phyloP scores from a whole-genome alignment of 1,140 invertebrate genomes.

The Helicoverpa armigera region DNA sequence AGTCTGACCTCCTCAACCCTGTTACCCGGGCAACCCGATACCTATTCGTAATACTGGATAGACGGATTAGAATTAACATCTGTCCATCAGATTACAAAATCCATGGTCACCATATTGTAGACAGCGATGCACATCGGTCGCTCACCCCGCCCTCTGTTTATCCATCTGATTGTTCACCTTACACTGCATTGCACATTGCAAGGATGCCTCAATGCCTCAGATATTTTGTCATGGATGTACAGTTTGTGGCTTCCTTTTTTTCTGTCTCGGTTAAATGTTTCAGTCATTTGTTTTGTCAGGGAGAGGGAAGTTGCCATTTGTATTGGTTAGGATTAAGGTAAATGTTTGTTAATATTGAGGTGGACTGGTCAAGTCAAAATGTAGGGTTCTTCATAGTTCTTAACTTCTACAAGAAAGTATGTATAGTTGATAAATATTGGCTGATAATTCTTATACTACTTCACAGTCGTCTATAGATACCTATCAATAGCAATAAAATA shows the following conservation, averaged over 20 bases:
- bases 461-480: not conserved
- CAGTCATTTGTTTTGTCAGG: not conserved
- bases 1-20: too few species aligned
- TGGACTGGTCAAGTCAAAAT: too few species aligned
- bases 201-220: constrained; percentile 15
- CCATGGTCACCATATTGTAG: constrained; percentile 49
- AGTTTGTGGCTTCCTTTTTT: not conserved
- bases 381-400: too few species aligned
- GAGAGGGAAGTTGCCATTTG: not conserved
- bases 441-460: not conserved
- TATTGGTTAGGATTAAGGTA: not conserved
- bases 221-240: not conserved
- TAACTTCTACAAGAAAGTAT: too few species aligned
- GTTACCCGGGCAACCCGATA: too few species aligned
- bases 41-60: too few species aligned
- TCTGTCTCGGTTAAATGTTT: not conserved
- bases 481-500: too few species aligned
- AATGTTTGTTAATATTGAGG: too few species aligned
- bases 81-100: not conserved
- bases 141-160: constrained; percentile 75
- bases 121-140: constrained; percentile 62
- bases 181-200: constrained; percentile 45
- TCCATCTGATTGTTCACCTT: constrained; percentile 68
- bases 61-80: not conserved
- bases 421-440: too few species aligned